phyloP scores from a whole-genome alignment of 2,888 invertebrate species.

The Hybos culiciformis region DNA sequence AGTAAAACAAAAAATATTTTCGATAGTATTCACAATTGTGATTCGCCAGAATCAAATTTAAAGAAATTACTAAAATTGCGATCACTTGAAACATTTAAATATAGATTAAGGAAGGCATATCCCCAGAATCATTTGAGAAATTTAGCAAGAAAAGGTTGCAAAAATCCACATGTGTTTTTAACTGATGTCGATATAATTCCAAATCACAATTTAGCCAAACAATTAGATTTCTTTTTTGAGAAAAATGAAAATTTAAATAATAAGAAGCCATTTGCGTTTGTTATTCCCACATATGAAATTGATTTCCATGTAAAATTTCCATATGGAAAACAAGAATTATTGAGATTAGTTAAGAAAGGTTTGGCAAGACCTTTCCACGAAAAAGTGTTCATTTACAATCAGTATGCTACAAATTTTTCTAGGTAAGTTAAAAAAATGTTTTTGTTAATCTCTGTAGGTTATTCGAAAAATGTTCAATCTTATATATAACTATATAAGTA shows the following conservation, averaged over 20 bases:
- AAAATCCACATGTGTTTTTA: conserved; percentile 64
- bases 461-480: background rate
- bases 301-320: conserved; percentile 69
- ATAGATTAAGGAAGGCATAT: conserved; percentile 64
- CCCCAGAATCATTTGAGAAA: conserved; percentile 85
- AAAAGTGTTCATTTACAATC: conserved; percentile 84
- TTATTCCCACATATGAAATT: conserved; percentile 80
- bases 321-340: conserved; percentile 61
- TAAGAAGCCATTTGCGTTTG: conserved; percentile 62
- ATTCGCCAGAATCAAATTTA: conserved; percentile 50
- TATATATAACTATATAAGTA: conserved; percentile 1
- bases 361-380: conserved; percentile 80
- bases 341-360: conserved; percentile 62
- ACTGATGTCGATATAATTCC: conserved; percentile 85
- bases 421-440: conserved; percentile 47
- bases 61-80: conserved; percentile 45
- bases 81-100: conserved; percentile 48
- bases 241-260: conserved; percentile 44
- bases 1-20: conserved; percentile 15
- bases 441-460: conserved; percentile 1
- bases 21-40: conserved; percentile 44
- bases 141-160: conserved; percentile 72
- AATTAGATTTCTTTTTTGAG: conserved; percentile 53
- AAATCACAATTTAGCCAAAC: conserved; percentile 53
- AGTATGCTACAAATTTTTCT: conserved; percentile 81